Conservation (phyloP, 1,140 invertebrate genomes). For the Drosophila orosa region DNA sequence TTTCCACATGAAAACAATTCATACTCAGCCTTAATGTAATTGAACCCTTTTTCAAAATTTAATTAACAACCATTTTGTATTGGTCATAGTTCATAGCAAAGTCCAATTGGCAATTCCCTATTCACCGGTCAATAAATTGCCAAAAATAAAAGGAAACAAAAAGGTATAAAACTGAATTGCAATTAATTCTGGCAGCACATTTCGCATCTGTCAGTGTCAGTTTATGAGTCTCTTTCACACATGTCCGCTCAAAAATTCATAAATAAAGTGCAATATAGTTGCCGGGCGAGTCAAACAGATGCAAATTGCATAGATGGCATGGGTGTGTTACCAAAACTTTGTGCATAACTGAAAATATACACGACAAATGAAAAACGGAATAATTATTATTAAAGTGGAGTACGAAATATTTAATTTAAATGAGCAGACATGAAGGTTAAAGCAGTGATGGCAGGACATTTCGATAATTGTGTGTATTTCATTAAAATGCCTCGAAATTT, state of each 20-base stretch:
- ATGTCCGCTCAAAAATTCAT: conserved; percentile 39
- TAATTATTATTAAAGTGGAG: conserved; percentile 49
- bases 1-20: background rate
- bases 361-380: conserved; percentile 26
- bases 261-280: conserved; percentile 55
- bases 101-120: conserved; percentile 11
- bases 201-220: conserved; percentile 32
- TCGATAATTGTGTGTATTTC: background rate
- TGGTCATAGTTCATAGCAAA: no score
- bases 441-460: background rate
- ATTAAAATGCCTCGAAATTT: no score
- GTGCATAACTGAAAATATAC: conserved; percentile 44
- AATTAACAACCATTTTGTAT: background rate
- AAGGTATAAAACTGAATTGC: conserved; percentile 29
- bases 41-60: background rate
- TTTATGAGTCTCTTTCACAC: conserved; percentile 5
- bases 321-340: conserved; percentile 38
- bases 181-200: conserved; percentile 40
- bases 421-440: conserved; percentile 3
- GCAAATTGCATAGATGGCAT: conserved; percentile 32
- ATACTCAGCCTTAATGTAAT: conserved; percentile 4
- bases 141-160: conserved; percentile 1
- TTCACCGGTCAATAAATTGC: conserved; percentile 1
- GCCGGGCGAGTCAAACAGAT: conserved; percentile 15
- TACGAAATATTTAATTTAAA: conserved; percentile 29